Evolutionary conservation across 1,140 invertebrate genomes (phyloP).

Genomic region (Neodiprion fabricii): DNA sequence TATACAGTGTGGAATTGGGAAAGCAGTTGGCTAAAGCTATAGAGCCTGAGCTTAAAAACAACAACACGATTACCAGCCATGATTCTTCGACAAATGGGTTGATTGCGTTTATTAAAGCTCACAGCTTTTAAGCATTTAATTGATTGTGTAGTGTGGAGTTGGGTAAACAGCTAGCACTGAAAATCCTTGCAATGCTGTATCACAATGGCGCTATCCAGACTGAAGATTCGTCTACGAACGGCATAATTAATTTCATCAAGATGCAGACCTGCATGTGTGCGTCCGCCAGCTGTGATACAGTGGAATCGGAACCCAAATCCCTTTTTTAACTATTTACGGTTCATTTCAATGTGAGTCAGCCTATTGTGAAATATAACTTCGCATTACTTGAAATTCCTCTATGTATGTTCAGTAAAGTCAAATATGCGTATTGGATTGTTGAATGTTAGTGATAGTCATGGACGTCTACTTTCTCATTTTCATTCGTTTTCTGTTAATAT

Average conservation of each 20-base stretch:
- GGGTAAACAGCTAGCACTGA: constrained; percentile 9
- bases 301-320: constrained; percentile 8
- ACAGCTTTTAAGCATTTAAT: constrained; percentile 40
- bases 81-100: constrained; percentile 86
- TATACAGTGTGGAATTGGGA: constrained; percentile 89
- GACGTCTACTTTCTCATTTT: too few species aligned
- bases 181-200: constrained; percentile 46
- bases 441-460: too few species aligned
- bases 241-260: constrained; percentile 94
- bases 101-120: constrained; percentile 80
- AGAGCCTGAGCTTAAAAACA: constrained; percentile 86
- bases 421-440: not conserved
- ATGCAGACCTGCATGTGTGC: constrained; percentile 32
- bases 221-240: constrained; percentile 93
- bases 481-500: too few species aligned
- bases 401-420: not conserved
- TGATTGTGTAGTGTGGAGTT: constrained; percentile 3
- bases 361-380: not conserved
- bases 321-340: not conserved
- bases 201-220: constrained; percentile 62
- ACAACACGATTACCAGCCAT: constrained; percentile 68
- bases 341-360: not conserved
- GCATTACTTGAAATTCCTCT: not conserved
- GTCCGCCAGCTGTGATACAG: not conserved
- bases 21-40: constrained; percentile 98